Conservation (phyloP, 2,888 invertebrate genomes). For the Dicycla oo region DNA sequence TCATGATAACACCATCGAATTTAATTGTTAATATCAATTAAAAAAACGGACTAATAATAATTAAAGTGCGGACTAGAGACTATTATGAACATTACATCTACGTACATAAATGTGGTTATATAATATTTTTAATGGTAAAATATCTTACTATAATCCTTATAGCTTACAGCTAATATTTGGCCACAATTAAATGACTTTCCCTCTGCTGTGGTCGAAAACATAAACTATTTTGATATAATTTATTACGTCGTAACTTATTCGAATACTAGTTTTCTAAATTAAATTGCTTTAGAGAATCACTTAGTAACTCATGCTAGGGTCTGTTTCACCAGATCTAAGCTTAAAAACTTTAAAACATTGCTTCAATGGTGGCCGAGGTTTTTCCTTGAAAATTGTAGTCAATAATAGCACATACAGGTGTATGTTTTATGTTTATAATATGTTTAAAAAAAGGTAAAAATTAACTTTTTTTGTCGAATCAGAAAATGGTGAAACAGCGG, state of each 20-base stretch:
- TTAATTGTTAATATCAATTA: constrained; percentile 30
- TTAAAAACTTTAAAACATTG: neutral
- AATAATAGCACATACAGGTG: neutral
- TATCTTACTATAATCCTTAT: constrained; percentile 60
- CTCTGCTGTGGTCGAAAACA: constrained; percentile 62
- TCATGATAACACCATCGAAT: constrained; percentile 11
- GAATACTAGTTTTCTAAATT: constrained; percentile 48
- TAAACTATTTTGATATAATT: constrained; percentile 40
- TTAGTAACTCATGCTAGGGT: constrained; percentile 48
- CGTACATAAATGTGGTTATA: constrained; percentile 72
- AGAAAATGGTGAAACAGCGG: constrained; percentile 37
- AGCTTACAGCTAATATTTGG: constrained; percentile 65
- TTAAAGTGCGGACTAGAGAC: constrained; percentile 68
- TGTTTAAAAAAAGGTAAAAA: neutral
- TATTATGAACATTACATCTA: constrained; percentile 66
- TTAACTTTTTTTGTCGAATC: neutral
- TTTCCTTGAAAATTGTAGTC: neutral
- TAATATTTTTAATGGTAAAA: constrained; percentile 65
- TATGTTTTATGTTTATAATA: no score
- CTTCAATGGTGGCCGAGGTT: neutral
- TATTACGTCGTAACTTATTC: constrained; percentile 45
- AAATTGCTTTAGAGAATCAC: constrained; percentile 59
- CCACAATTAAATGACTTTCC: constrained; percentile 72
- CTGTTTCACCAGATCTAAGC: constrained; percentile 47
- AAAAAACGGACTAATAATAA: constrained; percentile 55